Base-by-base conservation (phyloP, 2,888 invertebrate genomes). In the Nudaria mundana region DNA sequence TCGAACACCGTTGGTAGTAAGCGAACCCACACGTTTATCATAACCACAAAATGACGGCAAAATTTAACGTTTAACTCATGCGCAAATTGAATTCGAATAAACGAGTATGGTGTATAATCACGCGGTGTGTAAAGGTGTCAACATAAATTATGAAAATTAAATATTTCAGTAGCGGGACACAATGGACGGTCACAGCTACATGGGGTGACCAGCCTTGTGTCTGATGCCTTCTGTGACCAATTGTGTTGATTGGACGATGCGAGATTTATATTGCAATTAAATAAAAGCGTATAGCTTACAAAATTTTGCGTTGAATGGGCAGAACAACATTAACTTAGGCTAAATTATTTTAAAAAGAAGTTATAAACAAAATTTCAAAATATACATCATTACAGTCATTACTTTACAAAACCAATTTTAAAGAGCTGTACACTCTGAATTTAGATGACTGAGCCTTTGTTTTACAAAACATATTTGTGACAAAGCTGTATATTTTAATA, bases 141-240 rank as follows among this genome's bases (percentile, higher is more conserved):
- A 39, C 38, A 50, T 64, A 62, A 60, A 64, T 66, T 50, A 54
- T 40, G 50, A 53, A 66, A 64, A 64, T 63, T 59, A 66, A 66
- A 66, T 52, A 64, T 64, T 59, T 55, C 46, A 44, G 37, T 13
- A 34, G 35, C 24, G 26, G 29, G 29, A 37, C 40, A 46, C 50
- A 42, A 56, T 48, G 40, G 40, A 18, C 12, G 18, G 32, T 45
- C 32, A 26, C 26, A 40, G 48, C 47, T 55, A 55, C n/a, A 45
- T 53, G 43, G 39, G 25, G 10, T 2, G 3, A 30, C 30, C 33
- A 25, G 25, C 39, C 33, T 44, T 50, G 52, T 47, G 34, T 40
- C 29, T 26, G 13, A 16, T 28, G 40, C 15, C 16, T 35, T 26
- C n/a, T 18, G 26, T 30, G 24, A 11, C 8, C 37, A 16, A 29